Evolutionary conservation across 2,113 vertebrate genomes (phyloP).

Genomic region (Plectropomus leopardus): DNA sequence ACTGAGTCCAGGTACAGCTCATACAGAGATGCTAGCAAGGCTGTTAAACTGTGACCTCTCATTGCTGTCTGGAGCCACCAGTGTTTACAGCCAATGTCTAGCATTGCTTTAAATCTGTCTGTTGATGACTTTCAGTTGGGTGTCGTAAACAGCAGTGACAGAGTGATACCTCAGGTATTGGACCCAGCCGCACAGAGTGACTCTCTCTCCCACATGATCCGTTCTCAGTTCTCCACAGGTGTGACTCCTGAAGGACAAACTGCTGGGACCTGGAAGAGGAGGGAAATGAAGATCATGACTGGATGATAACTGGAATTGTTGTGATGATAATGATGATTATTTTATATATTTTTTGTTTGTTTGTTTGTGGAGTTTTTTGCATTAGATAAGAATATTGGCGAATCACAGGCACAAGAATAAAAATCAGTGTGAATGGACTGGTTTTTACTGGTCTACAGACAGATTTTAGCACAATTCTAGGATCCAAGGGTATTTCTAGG

Average conservation of each 20-base stretch:
- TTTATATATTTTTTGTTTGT: no score
- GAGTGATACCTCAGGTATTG: slow-evolving; percentile 91
- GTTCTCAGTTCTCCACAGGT: slow-evolving; percentile 92
- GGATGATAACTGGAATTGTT: no score
- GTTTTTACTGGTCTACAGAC: no score
- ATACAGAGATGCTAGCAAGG: no score
- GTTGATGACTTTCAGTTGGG: not conserved
- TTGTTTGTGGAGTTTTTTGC: no score
- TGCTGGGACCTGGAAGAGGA: slow-evolving; percentile 86
- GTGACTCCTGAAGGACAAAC: slow-evolving; percentile 90
- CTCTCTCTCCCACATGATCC: slow-evolving; percentile 88
- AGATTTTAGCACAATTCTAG: no score
- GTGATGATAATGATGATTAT: not conserved
- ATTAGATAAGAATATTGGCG: no score
- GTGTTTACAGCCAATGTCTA: not conserved
- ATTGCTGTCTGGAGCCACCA: no score
- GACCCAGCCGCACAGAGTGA: slow-evolving; percentile 95
- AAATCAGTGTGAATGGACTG: no score
- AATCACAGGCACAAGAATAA: no score
- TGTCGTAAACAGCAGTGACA: not conserved
- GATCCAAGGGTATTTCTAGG: no score
- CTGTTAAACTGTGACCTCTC: not conserved
- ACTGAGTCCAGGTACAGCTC: not conserved
- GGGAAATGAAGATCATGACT: not conserved
- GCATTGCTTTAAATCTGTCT: no score